Base-by-base conservation (phyloP, 2,888 invertebrate genomes). In the Scaptomyza parva region DNA sequence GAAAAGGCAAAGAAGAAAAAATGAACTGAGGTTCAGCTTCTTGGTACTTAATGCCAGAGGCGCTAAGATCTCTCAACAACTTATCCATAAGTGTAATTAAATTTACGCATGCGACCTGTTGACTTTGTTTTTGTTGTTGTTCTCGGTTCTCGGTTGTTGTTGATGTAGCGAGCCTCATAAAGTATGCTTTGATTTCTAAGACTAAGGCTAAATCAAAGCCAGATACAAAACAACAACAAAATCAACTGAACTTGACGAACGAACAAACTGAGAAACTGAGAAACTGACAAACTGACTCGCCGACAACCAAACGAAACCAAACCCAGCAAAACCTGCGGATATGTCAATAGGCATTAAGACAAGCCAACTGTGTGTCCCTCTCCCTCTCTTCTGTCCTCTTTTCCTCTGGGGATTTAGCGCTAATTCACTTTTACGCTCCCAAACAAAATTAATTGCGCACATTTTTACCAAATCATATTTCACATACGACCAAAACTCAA, bases 401-500 rank as follows among this genome's bases (percentile, higher is more conserved):
- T 12, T 45, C 45, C 70, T 55, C 67, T 50, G 8, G 67, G 62
- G 83, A 74, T 60, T 80, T 70, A 50, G 51, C 78, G 69, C 69
- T 85, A 82, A 87, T 82, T 87, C 82, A 82, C 69, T 84, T 73
- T 78, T 54, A 63, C 68, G 85, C 79, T 69, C 70, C 82, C 66
- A 71, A 71, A 85, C 72, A 58, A 73, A 84, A 85, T 84, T 84
- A 87, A 85, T 87, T 81, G 78, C 82, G 65, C 74, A 82, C 82
- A 84, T 67, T 82, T 84, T 73, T n/a, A n/a, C 63, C 60, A 72
- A 78, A 78, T 80, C 78, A 72, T 60, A 70, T 45, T 17, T 12
- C 0, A 14, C 11, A 26, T 17, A 17, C 6, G 9, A 9, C n/a
- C n/a, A 3, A 26, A 24, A 17, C 26, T 28, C 26, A 7, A 3